These are phyloP conservation scores for Ovis canadensis DNA, from an alignment of 2,113 vertebrate species.

Conservation along the genomic window DNA sequence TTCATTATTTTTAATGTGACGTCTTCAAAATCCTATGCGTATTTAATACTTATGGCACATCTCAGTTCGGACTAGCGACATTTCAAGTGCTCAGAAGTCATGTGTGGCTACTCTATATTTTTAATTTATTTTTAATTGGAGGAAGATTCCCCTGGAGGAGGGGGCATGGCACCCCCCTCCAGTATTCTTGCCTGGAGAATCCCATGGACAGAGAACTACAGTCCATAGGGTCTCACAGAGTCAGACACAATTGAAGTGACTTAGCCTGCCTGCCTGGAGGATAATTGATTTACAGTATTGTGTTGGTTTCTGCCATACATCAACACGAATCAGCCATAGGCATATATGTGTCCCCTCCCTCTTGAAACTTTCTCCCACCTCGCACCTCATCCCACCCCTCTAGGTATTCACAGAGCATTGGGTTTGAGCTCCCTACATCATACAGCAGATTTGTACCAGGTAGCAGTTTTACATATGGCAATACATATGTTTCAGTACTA, in stretches of 20 bases:
- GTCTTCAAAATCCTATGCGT: neutral
- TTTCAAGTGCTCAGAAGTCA: neutral
- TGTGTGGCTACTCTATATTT: neutral
- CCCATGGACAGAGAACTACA: neutral
- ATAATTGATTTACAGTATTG: neutral
- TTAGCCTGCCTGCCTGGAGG: neutral
- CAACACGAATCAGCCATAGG: neutral
- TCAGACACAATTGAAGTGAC: neutral
- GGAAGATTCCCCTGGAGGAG: neutral
- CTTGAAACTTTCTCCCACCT: neutral
- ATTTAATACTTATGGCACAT: neutral
- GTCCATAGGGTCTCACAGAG: neutral
- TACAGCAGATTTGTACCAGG: neutral
- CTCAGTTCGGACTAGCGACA: neutral
- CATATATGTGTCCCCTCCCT: neutral
- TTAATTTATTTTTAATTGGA: neutral
- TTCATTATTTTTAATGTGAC: neutral
- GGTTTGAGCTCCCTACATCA: neutral
- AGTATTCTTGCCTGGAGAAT: neutral
- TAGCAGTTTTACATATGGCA: neutral
- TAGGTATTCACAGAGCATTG: neutral
- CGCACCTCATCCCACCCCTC: neutral
- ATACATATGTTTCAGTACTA: neutral
- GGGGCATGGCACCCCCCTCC: neutral
- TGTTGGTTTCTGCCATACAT: neutral